Conservation (phyloP, 2,797 vertebrate genomes). For the Myotis findleyi region DNA sequence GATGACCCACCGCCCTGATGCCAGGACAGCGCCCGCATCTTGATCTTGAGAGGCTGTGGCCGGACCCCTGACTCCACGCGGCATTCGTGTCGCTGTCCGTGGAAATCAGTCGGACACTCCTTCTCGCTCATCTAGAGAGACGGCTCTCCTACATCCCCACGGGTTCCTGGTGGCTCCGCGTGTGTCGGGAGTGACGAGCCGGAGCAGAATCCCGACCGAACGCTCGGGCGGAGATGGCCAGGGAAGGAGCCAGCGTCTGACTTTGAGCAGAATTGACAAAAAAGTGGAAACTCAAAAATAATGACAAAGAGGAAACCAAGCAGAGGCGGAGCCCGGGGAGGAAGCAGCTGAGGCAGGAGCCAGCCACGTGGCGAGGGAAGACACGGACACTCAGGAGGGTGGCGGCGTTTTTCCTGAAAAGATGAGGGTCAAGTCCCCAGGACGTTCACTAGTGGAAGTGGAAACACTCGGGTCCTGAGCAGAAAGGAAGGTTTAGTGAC, state of each 20-base stretch:
- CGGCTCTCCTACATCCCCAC: not conserved
- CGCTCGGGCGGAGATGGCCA: not conserved
- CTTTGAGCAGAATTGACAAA: not conserved
- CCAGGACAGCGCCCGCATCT: conserved; percentile 22
- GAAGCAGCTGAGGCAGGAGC: too few species aligned
- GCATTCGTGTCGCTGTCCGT: conserved; percentile 11
- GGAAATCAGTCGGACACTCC: conserved; percentile 31
- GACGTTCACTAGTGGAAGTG: not conserved
- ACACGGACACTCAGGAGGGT: too few species aligned
- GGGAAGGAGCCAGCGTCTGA: not conserved
- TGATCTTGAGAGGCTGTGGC: not conserved
- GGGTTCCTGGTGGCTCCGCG: not conserved
- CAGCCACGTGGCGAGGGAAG: too few species aligned
- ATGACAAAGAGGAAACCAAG: not conserved
- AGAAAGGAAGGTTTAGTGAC: conserved; percentile 24
- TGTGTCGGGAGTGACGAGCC: not conserved
- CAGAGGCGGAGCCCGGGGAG: too few species aligned
- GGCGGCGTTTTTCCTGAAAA: not conserved
- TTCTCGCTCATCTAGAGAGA: not conserved
- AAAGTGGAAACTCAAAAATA: not conserved
- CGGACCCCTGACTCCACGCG: not conserved
- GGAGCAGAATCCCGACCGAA: not conserved
- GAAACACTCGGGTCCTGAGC: not conserved
- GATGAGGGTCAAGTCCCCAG: not conserved
- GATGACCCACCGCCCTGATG: not conserved